Evolutionary conservation across 2,113 vertebrate genomes (phyloP), one percentile per base, ranked within the genome.

Genomic region (Malurus elegans): DNA sequence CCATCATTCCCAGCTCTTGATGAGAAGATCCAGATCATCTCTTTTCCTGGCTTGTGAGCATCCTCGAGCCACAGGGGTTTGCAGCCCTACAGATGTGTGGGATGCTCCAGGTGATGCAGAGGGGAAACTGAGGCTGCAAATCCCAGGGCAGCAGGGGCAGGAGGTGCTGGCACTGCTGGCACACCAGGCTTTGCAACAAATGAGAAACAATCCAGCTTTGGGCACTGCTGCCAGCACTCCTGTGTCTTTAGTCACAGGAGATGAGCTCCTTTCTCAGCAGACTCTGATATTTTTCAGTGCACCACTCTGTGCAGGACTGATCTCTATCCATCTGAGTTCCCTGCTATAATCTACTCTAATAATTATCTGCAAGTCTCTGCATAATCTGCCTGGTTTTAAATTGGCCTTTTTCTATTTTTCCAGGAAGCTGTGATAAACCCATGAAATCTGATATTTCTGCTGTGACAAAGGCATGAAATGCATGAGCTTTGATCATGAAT

Each of bases 381-480:
- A 93, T 94, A 96, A 95, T 96, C 93, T 93, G 70, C 75, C 78
- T 93, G 90, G 60, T 14, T 94, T 88, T 88, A 80, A 80, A 94
- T 91, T 64, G 28, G 34, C 48, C 78, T 79, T 53, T 86, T 72
- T 61, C 26, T 38, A 38, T 89, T 66, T n/a, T 38, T 16, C 89
- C 69, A 81, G 79, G 81, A 95, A 95, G 88, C 83, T 70, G 73
- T 0, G 11, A 87, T 94, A 94, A 93, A 76, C 34, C 92, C 94
- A 90, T 95, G 95, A 96, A 95, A 97, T 96, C 81, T 12, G 9
- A 91, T 94, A 93, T 95, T 95, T 97, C 84, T 94, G 84, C 95
- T 94, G 82, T 91, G 92, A 95, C 92, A 94, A 94, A 95, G 79
- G 84, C 96, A 96, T 96, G 94, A 96, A 96, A 97, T 82, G 79